A percentile compares a stretch with the other conserved stretches of the same genome.
Conservation (phyloP, 2,113 vertebrate species). For the Corynorhinus townsendii region DNA sequence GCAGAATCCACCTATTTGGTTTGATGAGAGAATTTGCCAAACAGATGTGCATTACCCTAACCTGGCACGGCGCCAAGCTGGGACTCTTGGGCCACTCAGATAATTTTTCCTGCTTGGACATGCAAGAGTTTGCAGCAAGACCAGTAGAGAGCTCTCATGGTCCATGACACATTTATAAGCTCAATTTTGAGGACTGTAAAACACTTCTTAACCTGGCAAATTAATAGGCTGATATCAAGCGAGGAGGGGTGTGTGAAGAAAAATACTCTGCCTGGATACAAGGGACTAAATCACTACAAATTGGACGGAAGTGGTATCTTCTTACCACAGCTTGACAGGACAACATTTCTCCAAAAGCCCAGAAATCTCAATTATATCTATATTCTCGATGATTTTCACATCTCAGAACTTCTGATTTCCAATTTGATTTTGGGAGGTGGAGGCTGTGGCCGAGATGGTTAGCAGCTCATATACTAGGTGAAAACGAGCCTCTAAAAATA, state of each 20-base stretch:
- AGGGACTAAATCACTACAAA: background rate
- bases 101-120: background rate
- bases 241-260: too few species aligned
- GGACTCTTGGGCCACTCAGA: background rate
- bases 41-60: background rate
- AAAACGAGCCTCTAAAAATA: conserved; percentile 47
- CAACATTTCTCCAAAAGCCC: background rate
- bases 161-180: background rate
- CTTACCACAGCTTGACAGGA: background rate
- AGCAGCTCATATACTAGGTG: conserved; percentile 17
- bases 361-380: background rate
- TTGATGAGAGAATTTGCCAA: background rate
- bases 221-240: background rate
- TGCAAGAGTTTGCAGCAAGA: background rate
- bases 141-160: background rate
- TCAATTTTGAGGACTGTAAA: background rate
- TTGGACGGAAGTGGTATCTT: background rate
- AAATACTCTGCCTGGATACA: background rate
- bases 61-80: background rate
- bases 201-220: background rate
- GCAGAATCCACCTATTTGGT: background rate
- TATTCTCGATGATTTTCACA: background rate
- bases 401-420: conserved; percentile 19
- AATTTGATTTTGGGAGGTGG: background rate
- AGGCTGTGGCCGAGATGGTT: background rate